Evolutionary conservation across 2,888 invertebrate species (phyloP), one percentile per base, ranked within the genome.

Genomic region (Pheosia gnoma): DNA sequence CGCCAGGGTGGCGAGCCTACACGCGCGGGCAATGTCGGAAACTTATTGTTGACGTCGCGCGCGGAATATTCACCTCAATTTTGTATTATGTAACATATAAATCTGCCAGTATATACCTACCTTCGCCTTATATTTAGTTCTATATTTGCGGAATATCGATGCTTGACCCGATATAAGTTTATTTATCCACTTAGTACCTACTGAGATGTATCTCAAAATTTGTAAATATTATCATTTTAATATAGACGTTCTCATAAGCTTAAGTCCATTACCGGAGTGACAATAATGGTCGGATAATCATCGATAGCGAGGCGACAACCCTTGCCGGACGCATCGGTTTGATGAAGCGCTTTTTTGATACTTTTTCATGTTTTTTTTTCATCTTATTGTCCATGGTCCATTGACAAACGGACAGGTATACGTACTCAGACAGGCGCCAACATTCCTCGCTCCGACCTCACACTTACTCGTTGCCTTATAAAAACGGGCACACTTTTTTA

Each of bases 351-450:
- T 90, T 89, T 91, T 91, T 88, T 88, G 87, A 90, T 89, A 89
- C 81, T 85, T 86, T 87, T 86, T 85, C 83, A 85, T 75, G 78
- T 83, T 84, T 74, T 77, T 85, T 90, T 88, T 88, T 89, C 79
- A 65, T 80, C 87, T 90, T 88, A 88, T 93, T 91, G 89, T 88
- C 86, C 88, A 81, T 83, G 88, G 90, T 83, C 91, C 93, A 93
- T 93, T 93, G 93, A 93, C 93, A 93, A 93, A 92, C 88, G 89
- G 89, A 93, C 93, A 93, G 93, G 93, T 93, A 93, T 91, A 91
- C 89, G 91, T 92, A 93, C 93, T 93, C 93, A 92, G 93, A 91
- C 92, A 88, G 93, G 93, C 93, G 93, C 93, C 93, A 93, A 93
- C 93, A 93, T 93, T 93, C 93, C 90, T 91, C 89, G 90, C 75